phyloP scores from a whole-genome alignment of 2,888 invertebrate genomes.

The Melanotus villosus region DNA sequence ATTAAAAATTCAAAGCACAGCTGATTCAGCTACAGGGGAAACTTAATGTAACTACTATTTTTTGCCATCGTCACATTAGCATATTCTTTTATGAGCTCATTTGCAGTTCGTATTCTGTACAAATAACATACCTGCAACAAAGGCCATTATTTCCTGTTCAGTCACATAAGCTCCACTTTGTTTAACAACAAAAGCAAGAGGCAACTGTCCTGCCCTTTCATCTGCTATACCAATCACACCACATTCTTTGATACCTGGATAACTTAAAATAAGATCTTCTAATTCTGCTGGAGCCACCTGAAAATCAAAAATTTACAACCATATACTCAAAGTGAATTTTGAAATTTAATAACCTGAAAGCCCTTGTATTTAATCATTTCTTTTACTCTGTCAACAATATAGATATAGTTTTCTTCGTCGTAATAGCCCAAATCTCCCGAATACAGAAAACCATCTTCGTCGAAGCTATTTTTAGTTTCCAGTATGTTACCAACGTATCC shows the following conservation, averaged over 20 bases:
- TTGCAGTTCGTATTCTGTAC: no score
- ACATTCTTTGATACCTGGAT: conserved; percentile 81
- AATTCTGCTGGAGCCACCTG: conserved; percentile 88
- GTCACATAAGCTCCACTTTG: conserved; percentile 71
- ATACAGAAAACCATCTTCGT: conserved; percentile 80
- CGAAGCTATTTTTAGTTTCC: conserved; percentile 69
- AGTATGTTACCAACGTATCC: conserved; percentile 80
- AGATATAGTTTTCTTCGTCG: conserved; percentile 81
- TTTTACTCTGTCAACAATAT: conserved; percentile 85
- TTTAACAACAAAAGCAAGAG: conserved; percentile 82
- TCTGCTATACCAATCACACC: conserved; percentile 88
- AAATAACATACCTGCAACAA: conserved; percentile 69
- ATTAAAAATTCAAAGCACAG: no score
- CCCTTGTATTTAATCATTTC: conserved; percentile 92
- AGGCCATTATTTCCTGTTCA: conserved; percentile 65
- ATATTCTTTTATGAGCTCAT: no score
- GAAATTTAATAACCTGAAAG: conserved; percentile 72
- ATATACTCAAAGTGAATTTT: background rate
- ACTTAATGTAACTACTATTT: no score
- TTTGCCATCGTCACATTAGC: no score
- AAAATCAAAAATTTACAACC: background rate
- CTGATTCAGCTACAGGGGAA: no score
- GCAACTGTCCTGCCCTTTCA: conserved; percentile 82
- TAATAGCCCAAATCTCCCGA: conserved; percentile 87
- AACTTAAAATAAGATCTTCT: conserved; percentile 84